phyloP scores from a whole-genome alignment of 2,797 vertebrate species.

The Oceanodroma leucorhoa region DNA sequence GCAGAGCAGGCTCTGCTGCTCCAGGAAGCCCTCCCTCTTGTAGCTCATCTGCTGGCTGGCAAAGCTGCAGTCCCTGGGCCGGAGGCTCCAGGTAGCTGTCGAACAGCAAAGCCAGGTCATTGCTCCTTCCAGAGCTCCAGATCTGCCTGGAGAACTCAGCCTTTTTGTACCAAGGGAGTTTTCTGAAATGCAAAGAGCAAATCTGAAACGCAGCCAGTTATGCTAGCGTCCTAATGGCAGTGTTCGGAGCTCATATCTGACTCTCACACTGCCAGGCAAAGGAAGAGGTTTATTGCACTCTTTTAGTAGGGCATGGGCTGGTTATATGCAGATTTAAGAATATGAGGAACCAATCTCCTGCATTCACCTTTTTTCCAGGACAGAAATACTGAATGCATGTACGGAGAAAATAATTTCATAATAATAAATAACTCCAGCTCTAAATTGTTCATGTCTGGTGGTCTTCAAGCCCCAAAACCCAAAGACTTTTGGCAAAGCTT shows the following conservation, averaged over 20 bases:
- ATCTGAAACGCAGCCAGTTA: not conserved
- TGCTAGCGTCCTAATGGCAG: not conserved
- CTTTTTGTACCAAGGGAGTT: not conserved
- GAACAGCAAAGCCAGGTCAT: accelerated
- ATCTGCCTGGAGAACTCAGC: not conserved
- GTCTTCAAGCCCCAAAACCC: not conserved
- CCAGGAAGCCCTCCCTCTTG: not conserved
- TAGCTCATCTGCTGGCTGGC: not conserved
- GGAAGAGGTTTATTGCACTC: not conserved
- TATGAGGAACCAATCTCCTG: not conserved
- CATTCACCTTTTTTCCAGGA: not conserved
- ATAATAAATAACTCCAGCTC: not conserved
- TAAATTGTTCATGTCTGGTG: not conserved
- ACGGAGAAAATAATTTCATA: not conserved
- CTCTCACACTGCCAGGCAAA: not conserved
- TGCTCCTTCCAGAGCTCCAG: not conserved
- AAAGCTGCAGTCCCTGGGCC: not conserved
- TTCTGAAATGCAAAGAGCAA: not conserved
- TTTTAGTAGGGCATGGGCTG: not conserved
- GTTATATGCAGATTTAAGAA: not conserved
- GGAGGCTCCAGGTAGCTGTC: not conserved
- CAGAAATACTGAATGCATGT: not conserved
- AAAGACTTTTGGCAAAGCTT: not conserved
- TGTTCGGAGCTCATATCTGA: not conserved
- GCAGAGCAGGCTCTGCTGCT: not conserved